A percentile compares a stretch with the other conserved stretches of the same genome.
These are phyloP conservation scores for Hemichromis elongatus DNA, from an alignment of 2,113 vertebrate species.

Conservation along the genomic window DNA sequence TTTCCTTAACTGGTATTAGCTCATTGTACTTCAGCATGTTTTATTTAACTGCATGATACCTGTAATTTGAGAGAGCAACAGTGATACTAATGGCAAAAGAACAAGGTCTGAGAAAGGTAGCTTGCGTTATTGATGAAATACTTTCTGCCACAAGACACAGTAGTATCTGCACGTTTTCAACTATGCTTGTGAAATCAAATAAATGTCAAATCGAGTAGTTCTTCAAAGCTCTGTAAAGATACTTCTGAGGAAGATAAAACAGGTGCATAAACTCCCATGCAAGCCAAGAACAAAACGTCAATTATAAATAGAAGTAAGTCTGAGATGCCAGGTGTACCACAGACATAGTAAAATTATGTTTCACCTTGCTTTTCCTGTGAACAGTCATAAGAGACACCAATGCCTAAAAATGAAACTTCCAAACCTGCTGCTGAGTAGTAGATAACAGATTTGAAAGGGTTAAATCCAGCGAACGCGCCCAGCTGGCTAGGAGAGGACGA, in stretches of 20 bases:
- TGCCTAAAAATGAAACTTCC: not conserved
- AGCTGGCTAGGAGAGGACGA: slow-evolving; percentile 44
- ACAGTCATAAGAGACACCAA: not conserved
- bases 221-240: not conserved
- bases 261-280: not conserved
- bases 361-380: not conserved
- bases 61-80: not conserved
- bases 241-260: not conserved
- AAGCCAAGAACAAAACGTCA: not conserved
- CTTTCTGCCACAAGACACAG: not conserved
- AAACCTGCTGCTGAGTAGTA: not conserved
- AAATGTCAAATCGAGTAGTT: not conserved
- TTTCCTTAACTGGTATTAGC: not conserved
- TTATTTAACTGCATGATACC: not conserved
- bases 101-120: not conserved
- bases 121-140: not conserved
- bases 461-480: slow-evolving; percentile 35
- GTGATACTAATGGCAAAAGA: not conserved
- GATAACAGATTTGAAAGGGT: slow-evolving; percentile 30
- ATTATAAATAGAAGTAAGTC: not conserved
- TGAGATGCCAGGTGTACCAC: not conserved
- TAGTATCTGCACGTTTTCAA: not conserved
- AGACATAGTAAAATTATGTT: not conserved
- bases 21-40: not conserved
- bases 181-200: not conserved